phyloP scores from a whole-genome alignment of 2,888 invertebrate species.

The Pterostichus niger region DNA sequence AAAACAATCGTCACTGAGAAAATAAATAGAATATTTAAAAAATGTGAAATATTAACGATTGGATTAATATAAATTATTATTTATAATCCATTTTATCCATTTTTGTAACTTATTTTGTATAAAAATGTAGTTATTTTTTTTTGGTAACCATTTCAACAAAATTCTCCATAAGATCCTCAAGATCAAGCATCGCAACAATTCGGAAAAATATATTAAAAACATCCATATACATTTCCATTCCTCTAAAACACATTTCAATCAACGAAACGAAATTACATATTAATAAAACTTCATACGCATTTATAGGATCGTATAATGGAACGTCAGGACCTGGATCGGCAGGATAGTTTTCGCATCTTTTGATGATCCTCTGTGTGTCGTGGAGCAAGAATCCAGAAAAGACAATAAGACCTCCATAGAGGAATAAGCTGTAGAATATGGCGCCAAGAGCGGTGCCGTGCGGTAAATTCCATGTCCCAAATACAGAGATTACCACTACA shows the following conservation, averaged over 20 bases:
- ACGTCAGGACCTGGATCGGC: slow-evolving; percentile 78
- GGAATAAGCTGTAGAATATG: slow-evolving; percentile 92
- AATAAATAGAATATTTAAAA: too few relatives aligned
- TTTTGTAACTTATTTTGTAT: too few relatives aligned
- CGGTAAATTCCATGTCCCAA: slow-evolving; percentile 95
- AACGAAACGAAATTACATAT: not conserved
- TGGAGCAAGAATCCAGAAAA: slow-evolving; percentile 96
- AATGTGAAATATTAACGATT: too few relatives aligned
- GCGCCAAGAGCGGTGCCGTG: slow-evolving; percentile 94
- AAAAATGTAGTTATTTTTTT: too few relatives aligned
- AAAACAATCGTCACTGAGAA: too few relatives aligned
- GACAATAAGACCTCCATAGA: slow-evolving; percentile 97
- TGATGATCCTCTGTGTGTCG: slow-evolving; percentile 96
- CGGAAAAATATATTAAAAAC: slow-evolving; percentile 98
- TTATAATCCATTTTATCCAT: too few relatives aligned
- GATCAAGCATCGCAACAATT: slow-evolving; percentile 89
- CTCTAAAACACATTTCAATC: slow-evolving; percentile 81
- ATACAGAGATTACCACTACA: slow-evolving; percentile 94
- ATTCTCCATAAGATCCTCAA: too few relatives aligned
- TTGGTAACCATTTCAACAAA: too few relatives aligned
- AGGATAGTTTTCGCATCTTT: slow-evolving; percentile 92
- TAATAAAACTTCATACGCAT: slow-evolving; percentile 87
- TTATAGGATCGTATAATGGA: slow-evolving; percentile 94
- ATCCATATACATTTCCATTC: slow-evolving; percentile 96
- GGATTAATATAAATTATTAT: too few relatives aligned